Conservation (phyloP, 2,113 vertebrate genomes). For the Oreotrochilus melanogaster region DNA sequence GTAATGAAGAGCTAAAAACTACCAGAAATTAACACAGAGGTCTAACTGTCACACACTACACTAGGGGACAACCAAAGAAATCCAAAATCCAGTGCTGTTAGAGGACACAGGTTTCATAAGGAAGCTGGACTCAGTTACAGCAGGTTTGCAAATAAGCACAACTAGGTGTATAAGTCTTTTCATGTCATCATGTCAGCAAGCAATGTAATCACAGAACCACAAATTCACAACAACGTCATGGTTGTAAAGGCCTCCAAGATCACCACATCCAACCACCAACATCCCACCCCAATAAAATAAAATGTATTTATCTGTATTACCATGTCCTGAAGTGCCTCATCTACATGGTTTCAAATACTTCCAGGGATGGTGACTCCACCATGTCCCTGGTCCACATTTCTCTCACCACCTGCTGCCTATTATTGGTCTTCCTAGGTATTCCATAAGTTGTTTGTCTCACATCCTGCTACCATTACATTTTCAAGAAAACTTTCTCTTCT, state of each 20-base stretch:
- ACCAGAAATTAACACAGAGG: neutral
- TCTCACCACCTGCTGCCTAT: neutral
- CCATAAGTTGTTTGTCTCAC: neutral
- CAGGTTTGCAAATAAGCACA: neutral
- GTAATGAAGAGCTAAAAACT: neutral
- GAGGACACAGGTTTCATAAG: neutral
- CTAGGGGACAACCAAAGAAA: neutral
- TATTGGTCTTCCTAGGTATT: neutral
- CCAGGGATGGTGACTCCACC: too few relatives aligned
- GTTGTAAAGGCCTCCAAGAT: too few relatives aligned
- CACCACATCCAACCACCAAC: too few relatives aligned
- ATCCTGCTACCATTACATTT: neutral
- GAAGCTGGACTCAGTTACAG: neutral
- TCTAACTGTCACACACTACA: neutral
- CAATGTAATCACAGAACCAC: too few relatives aligned
- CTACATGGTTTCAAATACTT: too few relatives aligned
- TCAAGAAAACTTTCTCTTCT: neutral
- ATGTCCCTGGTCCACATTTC: neutral
- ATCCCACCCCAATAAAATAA: too few relatives aligned
- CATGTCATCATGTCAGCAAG: neutral
- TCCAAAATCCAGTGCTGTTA: neutral
- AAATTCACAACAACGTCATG: too few relatives aligned
- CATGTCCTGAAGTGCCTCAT: too few relatives aligned
- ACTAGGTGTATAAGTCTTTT: neutral
- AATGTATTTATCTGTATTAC: too few relatives aligned